phyloP scores from a whole-genome alignment of 2,113 vertebrate species.

The Lipophrys pholis region DNA sequence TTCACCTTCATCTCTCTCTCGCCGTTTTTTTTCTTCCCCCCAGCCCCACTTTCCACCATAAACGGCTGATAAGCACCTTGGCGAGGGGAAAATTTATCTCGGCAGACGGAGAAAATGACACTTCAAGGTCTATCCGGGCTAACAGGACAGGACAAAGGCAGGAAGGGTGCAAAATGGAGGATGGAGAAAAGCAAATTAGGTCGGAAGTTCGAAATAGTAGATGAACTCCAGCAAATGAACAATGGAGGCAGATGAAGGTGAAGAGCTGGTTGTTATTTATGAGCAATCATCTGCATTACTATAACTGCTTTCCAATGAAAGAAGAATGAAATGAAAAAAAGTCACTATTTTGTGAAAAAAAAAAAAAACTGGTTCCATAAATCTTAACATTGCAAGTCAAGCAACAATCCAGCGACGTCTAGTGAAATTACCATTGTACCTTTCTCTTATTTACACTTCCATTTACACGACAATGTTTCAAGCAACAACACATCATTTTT shows the following conservation, averaged over 20 bases:
- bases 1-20: conserved; percentile 29
- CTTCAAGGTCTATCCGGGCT: conserved; percentile 61
- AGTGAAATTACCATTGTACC: no score
- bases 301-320: not conserved
- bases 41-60: conserved; percentile 16
- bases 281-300: conserved; percentile 10
- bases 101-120: conserved; percentile 58
- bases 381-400: no score
- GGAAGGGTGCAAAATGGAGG: conserved; percentile 24
- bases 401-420: no score
- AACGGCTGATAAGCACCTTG: conserved; percentile 56
- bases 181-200: not conserved
- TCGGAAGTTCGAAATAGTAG: not conserved
- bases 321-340: no score
- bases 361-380: no score
- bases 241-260: conserved; percentile 8
- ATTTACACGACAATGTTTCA: no score
- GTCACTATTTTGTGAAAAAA: no score
- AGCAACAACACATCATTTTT: no score
- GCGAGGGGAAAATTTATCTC: conserved; percentile 52
- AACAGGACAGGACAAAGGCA: conserved; percentile 23
- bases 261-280: not conserved
- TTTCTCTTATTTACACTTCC: no score
- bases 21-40: conserved; percentile 5
- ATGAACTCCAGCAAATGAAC: not conserved